Evolutionary conservation across 2,113 vertebrate genomes (phyloP), one percentile per base, ranked within the genome.

Genomic region (Lagopus leucura): DNA sequence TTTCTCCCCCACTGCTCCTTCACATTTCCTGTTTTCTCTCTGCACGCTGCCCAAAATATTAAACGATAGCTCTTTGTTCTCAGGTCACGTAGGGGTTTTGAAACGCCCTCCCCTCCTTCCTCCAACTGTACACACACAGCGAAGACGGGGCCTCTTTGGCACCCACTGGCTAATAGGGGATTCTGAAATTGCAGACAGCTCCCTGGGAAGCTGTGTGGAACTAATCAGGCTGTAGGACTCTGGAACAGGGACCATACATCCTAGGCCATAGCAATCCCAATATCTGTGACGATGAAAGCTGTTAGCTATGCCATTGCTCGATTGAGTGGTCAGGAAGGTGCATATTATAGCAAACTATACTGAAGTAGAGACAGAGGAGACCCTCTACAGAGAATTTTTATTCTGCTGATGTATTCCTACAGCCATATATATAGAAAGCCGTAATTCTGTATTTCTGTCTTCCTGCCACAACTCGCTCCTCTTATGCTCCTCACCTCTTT

Each of bases 21-120:
- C 65, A 64, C 47, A 60, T 91, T 93, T 94, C 75, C 82, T 55
- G 54, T 93, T 83, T 80, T 70, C 47, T 82, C 27, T 60, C 38
- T 69, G 67, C n/a, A 28, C 18, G 36, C 52, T 2, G 3, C 43
- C n/a, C 30, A 78, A 93, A 89, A 80, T 28, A 70, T 12, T 28
- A 77, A 86, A 74, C 2, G 15, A 25, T 7, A 90, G 52, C 7
- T 45, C 82, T 83, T 77, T 55, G 52, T 60, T 89, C 24, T 43
- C 61, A 86, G 64, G 32, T 92, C 86, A 79, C 0, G 0, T 0
- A 42, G 17, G 11, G 15, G 13, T 63, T 79, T 76, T 77, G 67
- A 87, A 91, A 77, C 1, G 1, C 42, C 21, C 55, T 73, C 45
- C 32, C 21, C 55, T 73, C 42, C 34, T 45, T 67, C 28, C 54